Conservation (phyloP, 2,797 vertebrate species). For the Furcifer pardalis region DNA sequence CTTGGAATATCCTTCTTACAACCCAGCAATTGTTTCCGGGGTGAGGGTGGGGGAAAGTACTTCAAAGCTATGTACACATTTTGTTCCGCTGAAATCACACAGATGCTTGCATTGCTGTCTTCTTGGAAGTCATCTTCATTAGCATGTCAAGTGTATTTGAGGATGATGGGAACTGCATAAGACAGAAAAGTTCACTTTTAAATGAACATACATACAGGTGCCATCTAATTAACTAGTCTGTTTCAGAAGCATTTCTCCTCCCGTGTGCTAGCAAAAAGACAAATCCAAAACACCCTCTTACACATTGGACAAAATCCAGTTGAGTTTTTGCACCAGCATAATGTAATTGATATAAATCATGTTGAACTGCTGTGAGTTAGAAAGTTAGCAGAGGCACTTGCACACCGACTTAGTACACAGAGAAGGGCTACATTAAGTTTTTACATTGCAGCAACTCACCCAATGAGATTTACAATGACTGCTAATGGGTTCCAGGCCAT, state of each 20-base stretch:
- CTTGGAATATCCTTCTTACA: constrained; percentile 54
- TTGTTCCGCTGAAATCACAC: constrained; percentile 75
- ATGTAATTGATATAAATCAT: too few relatives aligned
- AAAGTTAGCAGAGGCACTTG: too few relatives aligned
- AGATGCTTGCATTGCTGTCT: constrained; percentile 63
- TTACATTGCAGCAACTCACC: too few relatives aligned
- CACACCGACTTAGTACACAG: too few relatives aligned
- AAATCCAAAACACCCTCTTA: neutral
- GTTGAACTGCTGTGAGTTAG: too few relatives aligned
- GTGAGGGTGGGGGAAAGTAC: constrained; percentile 25
- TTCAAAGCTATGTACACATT: constrained; percentile 73
- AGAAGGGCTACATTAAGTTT: too few relatives aligned
- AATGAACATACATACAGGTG: rapidly evolving
- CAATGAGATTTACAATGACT: too few relatives aligned
- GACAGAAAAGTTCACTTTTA: constrained; percentile 52
- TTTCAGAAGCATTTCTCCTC: neutral
- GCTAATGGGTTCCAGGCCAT: too few relatives aligned
- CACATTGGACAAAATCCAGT: neutral
- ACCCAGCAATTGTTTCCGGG: constrained; percentile 63
- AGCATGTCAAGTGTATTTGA: constrained; percentile 84
- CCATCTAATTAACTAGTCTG: neutral
- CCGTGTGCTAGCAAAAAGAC: neutral
- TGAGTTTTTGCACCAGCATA: neutral
- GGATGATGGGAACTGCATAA: constrained; percentile 88
- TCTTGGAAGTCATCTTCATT: constrained; percentile 69